Conservation (phyloP, 2,888 invertebrate species). For the Chrysolina oricalcia region DNA sequence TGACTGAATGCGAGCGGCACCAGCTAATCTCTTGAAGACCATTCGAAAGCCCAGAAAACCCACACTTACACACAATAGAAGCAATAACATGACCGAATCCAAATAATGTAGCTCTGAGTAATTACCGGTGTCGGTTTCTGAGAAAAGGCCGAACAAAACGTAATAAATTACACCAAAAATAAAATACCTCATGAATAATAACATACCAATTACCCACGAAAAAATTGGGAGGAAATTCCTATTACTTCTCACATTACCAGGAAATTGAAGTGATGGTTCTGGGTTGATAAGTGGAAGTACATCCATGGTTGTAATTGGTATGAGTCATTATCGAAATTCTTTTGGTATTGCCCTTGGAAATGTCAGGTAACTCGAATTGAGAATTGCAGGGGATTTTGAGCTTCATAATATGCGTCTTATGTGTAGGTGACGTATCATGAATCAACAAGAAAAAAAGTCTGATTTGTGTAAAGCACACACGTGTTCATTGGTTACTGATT, state of each 20-base stretch:
- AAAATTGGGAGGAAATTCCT: constrained; percentile 38
- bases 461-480: too few species aligned
- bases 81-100: constrained; percentile 18
- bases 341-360: not conserved
- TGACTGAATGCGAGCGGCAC: not conserved
- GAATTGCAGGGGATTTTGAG: not conserved
- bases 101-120: constrained; percentile 28
- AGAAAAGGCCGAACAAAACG: constrained; percentile 29
- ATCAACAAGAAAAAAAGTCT: not conserved
- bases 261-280: constrained; percentile 26
- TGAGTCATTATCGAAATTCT: constrained; percentile 10
- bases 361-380: not conserved
- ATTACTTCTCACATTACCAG: constrained; percentile 39
- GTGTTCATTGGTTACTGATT: too few species aligned
- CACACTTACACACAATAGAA: not conserved
- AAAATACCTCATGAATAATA: constrained; percentile 38
- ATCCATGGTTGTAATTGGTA: not conserved
- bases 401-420: not conserved
- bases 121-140: constrained; percentile 27
- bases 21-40: not conserved
- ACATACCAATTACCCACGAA: constrained; percentile 34
- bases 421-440: not conserved
- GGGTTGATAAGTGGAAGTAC: not conserved
- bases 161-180: constrained; percentile 30
- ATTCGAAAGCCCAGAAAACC: not conserved